Conservation (phyloP, 2,888 invertebrate species). For the Drosophila yooni region DNA sequence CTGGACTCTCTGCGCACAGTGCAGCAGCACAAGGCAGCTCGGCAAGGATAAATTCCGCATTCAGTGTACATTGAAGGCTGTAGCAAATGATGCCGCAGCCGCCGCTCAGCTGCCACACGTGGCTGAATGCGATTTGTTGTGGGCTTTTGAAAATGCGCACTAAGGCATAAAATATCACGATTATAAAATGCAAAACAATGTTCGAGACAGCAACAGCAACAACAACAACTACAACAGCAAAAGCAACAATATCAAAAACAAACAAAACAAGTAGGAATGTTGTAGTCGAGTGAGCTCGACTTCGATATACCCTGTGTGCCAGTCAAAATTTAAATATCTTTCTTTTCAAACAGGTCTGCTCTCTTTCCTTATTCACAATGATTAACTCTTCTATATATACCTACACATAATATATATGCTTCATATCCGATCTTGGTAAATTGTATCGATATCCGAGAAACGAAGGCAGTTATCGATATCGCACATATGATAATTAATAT, state of each 20-base stretch:
- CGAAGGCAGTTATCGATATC: neutral
- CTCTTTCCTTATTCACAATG: too few species aligned
- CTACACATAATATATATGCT: too few species aligned
- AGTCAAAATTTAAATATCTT: too few species aligned
- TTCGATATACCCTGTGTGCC: neutral
- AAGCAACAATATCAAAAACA: conserved; percentile 23
- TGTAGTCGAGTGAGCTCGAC: neutral
- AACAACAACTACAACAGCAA: conserved; percentile 9
- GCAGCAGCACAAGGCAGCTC: conserved; percentile 20
- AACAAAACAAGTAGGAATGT: conserved; percentile 14
- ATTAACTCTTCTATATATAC: too few species aligned
- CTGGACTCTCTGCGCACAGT: conserved; percentile 4
- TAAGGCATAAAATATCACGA: conserved; percentile 65
- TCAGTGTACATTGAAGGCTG: conserved; percentile 46
- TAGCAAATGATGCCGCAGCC: conserved; percentile 28
- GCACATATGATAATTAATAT: neutral
- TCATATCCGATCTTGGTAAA: too few species aligned
- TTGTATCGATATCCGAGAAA: neutral
- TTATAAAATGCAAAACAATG: conserved; percentile 62
- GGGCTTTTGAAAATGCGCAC: conserved; percentile 51
- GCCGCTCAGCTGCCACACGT: conserved; percentile 57
- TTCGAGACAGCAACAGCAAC: conserved; percentile 18
- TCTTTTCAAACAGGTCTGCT: too few species aligned
- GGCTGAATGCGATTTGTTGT: conserved; percentile 46
- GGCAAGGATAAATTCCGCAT: conserved; percentile 40